Base-by-base conservation (phyloP, 2,113 vertebrate species). In the Plestiodon gilberti region DNA sequence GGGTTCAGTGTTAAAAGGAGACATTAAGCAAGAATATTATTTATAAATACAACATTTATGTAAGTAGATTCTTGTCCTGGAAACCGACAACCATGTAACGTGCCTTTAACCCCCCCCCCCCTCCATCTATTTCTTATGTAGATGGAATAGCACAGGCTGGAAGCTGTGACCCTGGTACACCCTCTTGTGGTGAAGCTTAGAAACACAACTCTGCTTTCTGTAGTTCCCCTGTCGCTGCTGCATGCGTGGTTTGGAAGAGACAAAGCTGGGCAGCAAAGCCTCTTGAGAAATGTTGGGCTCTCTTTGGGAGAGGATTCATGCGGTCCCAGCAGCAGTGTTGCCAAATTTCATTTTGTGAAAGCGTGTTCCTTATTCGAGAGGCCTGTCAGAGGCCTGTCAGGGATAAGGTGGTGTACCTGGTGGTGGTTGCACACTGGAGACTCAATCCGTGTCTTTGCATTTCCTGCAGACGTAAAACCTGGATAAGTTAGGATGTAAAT, bases 161-260 rank as follows among this genome's bases (percentile, higher is more conserved):
- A 82, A 73, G 52, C 82, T 85, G 55, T 76, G 75, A 74, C 82
- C n/a, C 87, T 83, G 33, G 81, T 48, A 73, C 87, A 33, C 89
- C 87, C 89, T 83, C 91, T 89, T 83, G 87, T 65, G 89, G 62
- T 22, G 15, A 82, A 25, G n/a, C 40, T 62, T 15, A 62, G 52
- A 48, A 70, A 85, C 9, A 52, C 18, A 4, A 13, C 30, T 22
- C 35, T 9, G 14, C 40, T 74, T 73, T 78, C 57, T 22, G 22
- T 25, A 8, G 11, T 14, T 13, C 74, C 57, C 43, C 35, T 43
- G 15, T 78, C 28, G 33, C 48, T 9, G 30, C n/a, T 40, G 28
- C 6, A 7, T 40, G 3, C 6, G 8, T 9, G 43, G 25, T n/a
- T 77, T 18, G 38, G 43, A 22, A 57, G n/a, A 78, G 67, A 61